Percentiles rank a stretch among this genome's conserved stretches.
Evolutionary conservation across 2,113 vertebrate species (phyloP).

Genomic region (Saccopteryx bilineata): DNA sequence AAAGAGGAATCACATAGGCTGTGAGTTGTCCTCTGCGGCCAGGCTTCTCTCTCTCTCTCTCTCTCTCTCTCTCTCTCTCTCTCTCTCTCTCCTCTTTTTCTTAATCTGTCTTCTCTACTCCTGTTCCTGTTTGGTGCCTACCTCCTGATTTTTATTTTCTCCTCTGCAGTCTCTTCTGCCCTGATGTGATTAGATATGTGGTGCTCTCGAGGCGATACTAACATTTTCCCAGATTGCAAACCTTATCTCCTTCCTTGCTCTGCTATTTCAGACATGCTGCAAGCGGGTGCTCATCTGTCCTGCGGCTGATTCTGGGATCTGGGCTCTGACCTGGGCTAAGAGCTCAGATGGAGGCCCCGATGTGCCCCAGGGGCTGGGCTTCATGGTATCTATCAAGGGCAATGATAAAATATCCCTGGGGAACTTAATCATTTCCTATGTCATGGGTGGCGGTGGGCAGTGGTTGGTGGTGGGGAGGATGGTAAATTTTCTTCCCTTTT

Average conservation of each 20-base stretch:
- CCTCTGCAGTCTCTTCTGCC: neutral
- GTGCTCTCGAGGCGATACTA: neutral
- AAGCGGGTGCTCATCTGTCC: neutral
- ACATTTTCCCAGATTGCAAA: neutral
- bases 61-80: rapidly evolving
- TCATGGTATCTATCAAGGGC: too few species aligned
- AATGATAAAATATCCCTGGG: neutral
- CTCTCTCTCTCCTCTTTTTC: neutral
- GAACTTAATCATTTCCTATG: neutral
- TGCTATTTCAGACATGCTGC: neutral
- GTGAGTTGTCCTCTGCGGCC: too few species aligned
- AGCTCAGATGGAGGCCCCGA: neutral
- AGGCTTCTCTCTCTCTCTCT: too few species aligned
- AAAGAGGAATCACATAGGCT: neutral
- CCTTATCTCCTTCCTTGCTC: neutral
- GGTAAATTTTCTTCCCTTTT: neutral
- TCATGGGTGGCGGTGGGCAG: rapidly evolving
- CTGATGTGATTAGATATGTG: neutral
- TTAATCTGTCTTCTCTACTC: neutral
- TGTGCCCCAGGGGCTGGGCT: neutral
- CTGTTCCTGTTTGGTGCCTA: neutral
- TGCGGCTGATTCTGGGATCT: neutral
- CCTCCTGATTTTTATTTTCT: neutral
- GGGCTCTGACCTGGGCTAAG: too few species aligned
- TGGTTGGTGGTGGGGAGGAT: too few species aligned